phyloP scores from a whole-genome alignment of 2,797 vertebrate species.

The Hoplostethus atlanticus region DNA sequence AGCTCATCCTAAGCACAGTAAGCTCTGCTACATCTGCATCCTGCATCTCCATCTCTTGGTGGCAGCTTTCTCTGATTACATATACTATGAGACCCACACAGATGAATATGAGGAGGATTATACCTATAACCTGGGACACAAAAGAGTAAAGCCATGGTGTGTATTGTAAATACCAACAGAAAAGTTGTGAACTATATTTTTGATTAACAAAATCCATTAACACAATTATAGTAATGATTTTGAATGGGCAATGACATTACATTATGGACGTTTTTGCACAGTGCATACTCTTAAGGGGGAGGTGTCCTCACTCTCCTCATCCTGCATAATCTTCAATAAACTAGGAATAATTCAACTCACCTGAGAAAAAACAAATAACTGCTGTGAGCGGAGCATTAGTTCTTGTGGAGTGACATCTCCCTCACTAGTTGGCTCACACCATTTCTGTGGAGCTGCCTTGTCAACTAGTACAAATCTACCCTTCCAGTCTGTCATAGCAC shows the following conservation, averaged over 20 bases:
- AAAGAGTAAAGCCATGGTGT: constrained; percentile 37
- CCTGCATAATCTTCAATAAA: neutral
- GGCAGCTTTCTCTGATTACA: constrained; percentile 83
- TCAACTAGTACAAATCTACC: constrained; percentile 85
- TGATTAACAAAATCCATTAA: constrained; percentile 10
- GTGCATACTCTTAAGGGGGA: neutral
- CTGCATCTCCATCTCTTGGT: constrained; percentile 77
- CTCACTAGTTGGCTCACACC: constrained; percentile 83
- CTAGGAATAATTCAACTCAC: constrained; percentile 65
- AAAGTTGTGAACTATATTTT: neutral
- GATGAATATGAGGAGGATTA: constrained; percentile 85
- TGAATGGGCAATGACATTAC: neutral
- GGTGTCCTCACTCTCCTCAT: constrained; percentile 12
- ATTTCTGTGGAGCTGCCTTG: constrained; percentile 85
- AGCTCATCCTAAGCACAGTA: constrained; percentile 80
- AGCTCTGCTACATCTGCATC: constrained; percentile 81
- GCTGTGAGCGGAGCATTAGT: constrained; percentile 84
- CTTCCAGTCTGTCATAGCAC: constrained; percentile 85
- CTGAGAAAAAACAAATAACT: constrained; percentile 85
- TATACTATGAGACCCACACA: constrained; percentile 85
- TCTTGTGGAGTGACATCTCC: constrained; percentile 77
- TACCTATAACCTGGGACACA: constrained; percentile 82
- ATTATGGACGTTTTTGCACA: neutral
- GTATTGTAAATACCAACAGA: constrained; percentile 31
- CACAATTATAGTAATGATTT: constrained; percentile 3